Evolutionary conservation across 1,140 invertebrate species (phyloP).

Genomic region (Zeugodacus cucurbitae): DNA sequence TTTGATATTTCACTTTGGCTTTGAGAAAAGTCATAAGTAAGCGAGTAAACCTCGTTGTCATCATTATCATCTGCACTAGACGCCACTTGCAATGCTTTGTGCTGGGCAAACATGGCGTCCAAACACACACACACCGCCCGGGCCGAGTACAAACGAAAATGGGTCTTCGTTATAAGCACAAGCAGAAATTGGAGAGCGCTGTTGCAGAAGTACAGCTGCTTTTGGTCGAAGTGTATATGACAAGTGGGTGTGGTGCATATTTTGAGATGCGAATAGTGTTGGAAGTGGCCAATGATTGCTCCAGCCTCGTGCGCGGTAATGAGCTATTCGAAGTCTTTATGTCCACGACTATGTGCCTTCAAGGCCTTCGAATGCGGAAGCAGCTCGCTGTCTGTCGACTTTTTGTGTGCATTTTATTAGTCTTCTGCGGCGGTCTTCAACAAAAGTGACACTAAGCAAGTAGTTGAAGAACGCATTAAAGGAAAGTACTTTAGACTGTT

Average conservation of each 20-base stretch:
- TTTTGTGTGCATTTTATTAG: conserved; percentile 15
- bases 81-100: conserved; percentile 24
- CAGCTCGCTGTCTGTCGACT: not conserved
- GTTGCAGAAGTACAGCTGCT: not conserved
- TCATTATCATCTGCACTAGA: conserved; percentile 6
- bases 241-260: not conserved
- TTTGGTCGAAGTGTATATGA: not conserved
- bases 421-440: not conserved
- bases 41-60: conserved; percentile 30
- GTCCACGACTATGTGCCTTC: not conserved
- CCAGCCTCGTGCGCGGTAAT: not conserved
- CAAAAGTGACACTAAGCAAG: not conserved
- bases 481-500: not conserved
- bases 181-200: not conserved
- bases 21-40: conserved; percentile 21
- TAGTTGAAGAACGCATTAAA: not conserved
- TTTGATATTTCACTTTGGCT: conserved; percentile 35
- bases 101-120: not conserved
- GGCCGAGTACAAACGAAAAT: not conserved
- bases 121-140: not conserved
- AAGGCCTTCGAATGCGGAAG: conserved; percentile 4
- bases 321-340: not conserved
- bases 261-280: not conserved
- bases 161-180: not conserved
- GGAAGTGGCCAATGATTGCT: conserved; percentile 7